Base-by-base conservation (phyloP, 2,888 invertebrate species). In the Microctonus aethiopoides region DNA sequence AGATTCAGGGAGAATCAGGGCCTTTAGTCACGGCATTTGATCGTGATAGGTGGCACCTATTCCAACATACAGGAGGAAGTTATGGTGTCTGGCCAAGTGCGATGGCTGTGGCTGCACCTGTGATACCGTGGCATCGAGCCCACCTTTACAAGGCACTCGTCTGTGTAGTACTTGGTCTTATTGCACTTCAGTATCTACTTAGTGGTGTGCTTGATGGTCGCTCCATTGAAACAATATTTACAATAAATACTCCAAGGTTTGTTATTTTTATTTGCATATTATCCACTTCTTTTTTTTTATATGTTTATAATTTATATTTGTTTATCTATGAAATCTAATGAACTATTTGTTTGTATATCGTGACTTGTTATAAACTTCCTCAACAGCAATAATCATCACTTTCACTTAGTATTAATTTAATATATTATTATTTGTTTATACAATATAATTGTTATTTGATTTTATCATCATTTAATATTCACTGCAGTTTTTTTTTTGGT, bases 121-220 rank as follows among this genome's bases (percentile, higher is more conserved):
- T 87, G 86, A 85, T 86, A 84, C 83, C 86, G 82, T 88, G 87
- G 86, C 87, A 87, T 81, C 87, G 88, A 80, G 86, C 87, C 84
- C 87, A 88, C 87, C 87, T 89, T 77, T 90, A 89, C 86, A 90
- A 90, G 87, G 87, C 88, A 82, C 83, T 90, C 75, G 87, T 88
- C 78, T 85, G 88, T 78, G 86, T 91, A 78, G 90, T 92, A 81
- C 86, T 92, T 75, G 89, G 90, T 72, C 89, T 93, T 66, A 90
- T 92, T 67, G 90, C 90, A n/a, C 88, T 92, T 63, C 92, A 93
- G 87, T 93, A 91, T 87, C 89, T 92, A 74, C 91, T 91, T 87
- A 92, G 91, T 77, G 89, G 90, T 67, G 89, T 91, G 72, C 88
- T 91, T 74, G 91, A 92, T 81, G 82, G 85, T 16, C 80, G 80